A percentile compares a stretch with the other conserved stretches of the same genome.
These are phyloP conservation scores for Litocranius walleri DNA, from an alignment of 2,113 vertebrate species.

Conservation along the genomic window DNA sequence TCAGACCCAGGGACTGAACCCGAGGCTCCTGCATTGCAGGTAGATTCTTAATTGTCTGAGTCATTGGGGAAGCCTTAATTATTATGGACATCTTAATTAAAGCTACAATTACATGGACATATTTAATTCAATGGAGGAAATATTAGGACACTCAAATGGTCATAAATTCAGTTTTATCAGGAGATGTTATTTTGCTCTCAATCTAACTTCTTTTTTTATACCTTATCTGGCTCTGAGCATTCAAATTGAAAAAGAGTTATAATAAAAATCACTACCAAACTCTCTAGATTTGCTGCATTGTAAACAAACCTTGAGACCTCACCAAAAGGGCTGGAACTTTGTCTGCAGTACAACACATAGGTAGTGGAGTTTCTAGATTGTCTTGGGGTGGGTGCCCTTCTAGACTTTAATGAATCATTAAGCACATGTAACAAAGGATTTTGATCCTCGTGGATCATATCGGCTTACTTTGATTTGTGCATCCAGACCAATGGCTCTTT, in stretches of 20 bases:
- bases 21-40: neutral
- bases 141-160: neutral
- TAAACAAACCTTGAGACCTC: neutral
- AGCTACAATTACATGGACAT: neutral
- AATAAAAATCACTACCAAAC: neutral
- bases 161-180: neutral
- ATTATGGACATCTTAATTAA: neutral
- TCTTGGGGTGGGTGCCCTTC: neutral
- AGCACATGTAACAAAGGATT: neutral
- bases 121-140: neutral
- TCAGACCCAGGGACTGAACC: neutral
- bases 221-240: neutral
- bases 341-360: neutral
- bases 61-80: neutral
- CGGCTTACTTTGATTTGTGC: neutral
- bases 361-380: neutral
- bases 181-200: neutral
- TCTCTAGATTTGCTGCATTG: neutral
- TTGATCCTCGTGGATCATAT: neutral
- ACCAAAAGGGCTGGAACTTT: neutral
- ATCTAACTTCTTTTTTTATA: neutral
- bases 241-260: neutral
- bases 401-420: neutral
- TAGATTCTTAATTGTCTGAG: neutral
- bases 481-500: neutral